Conservation (phyloP, 2,888 invertebrate genomes). For the Heliconius ismenius region DNA sequence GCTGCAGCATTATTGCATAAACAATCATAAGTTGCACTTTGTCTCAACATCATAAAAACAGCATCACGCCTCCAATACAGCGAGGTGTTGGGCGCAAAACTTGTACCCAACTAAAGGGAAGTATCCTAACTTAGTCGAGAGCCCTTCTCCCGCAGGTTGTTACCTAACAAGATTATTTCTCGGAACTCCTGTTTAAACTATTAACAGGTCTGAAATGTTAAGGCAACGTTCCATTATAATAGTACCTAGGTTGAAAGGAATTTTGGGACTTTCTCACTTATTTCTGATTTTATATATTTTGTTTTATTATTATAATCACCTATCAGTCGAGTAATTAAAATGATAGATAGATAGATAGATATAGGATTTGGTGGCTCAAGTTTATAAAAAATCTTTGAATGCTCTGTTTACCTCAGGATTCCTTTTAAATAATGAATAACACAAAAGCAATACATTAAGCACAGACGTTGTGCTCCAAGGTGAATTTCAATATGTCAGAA, state of each 20-base stretch:
- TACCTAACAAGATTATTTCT: conserved; percentile 73
- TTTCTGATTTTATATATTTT: neutral
- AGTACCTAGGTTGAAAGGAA: neutral
- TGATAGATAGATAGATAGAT: no score
- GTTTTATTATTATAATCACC: neutral
- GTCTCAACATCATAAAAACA: conserved; percentile 44
- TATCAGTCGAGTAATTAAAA: neutral
- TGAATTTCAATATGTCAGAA: conserved; percentile 12
- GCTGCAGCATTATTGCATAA: conserved; percentile 36
- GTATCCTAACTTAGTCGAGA: conserved; percentile 66
- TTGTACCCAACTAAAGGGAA: conserved; percentile 64
- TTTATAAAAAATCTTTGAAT: neutral
- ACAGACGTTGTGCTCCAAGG: conserved; percentile 7
- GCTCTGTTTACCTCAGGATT: neutral
- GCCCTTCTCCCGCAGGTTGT: conserved; percentile 67
- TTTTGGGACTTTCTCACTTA: neutral
- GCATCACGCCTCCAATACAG: conserved; percentile 46
- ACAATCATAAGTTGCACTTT: conserved; percentile 34
- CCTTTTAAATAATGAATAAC: conserved; percentile 20
- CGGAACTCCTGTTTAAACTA: conserved; percentile 65
- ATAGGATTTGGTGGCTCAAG: neutral
- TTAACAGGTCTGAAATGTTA: conserved; percentile 60
- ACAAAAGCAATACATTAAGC: conserved; percentile 21
- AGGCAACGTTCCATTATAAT: conserved; percentile 41
- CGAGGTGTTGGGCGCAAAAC: conserved; percentile 50